Percentiles rank a stretch among this genome's conserved stretches.
Evolutionary conservation across 2,797 vertebrate genomes (phyloP).

Genomic region (Dipus sagitta): DNA sequence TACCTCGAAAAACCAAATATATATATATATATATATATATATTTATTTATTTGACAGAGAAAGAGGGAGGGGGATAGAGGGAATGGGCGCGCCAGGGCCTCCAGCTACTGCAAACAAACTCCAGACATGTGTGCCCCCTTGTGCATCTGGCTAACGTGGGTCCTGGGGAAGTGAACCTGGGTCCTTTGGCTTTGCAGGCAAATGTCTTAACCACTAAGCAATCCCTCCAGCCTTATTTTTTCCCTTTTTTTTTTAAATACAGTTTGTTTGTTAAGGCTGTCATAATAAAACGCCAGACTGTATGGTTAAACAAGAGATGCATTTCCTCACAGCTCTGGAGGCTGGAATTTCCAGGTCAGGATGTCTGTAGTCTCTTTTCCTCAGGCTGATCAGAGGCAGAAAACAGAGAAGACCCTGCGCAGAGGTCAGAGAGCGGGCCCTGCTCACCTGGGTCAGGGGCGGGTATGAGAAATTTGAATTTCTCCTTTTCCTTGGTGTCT

Average conservation of each 20-base stretch:
- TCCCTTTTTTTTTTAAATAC: neutral
- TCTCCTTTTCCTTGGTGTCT: neutral
- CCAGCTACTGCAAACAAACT: too few relatives aligned
- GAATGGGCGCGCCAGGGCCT: too few relatives aligned
- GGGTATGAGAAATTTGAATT: neutral
- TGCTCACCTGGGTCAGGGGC: neutral
- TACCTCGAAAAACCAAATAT: too few relatives aligned
- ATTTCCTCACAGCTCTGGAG: neutral
- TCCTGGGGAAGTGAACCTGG: too few relatives aligned
- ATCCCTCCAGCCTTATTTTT: too few relatives aligned
- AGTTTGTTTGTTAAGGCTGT: neutral
- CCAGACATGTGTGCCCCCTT: too few relatives aligned
- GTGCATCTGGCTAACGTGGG: too few relatives aligned
- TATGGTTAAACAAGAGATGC: neutral
- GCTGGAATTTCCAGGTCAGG: neutral
- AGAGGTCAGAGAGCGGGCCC: neutral
- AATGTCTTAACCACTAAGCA: too few relatives aligned
- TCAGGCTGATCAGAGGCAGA: neutral
- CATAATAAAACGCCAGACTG: neutral
- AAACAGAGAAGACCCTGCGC: neutral
- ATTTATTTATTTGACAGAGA: too few relatives aligned
- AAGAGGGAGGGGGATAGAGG: too few relatives aligned
- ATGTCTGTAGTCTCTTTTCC: rapidly evolving
- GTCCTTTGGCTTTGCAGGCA: too few relatives aligned
- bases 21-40: too few relatives aligned